Base-by-base conservation (phyloP, 92 coral and sea anemone species). In the Epizoanthus illoricatus region DNA sequence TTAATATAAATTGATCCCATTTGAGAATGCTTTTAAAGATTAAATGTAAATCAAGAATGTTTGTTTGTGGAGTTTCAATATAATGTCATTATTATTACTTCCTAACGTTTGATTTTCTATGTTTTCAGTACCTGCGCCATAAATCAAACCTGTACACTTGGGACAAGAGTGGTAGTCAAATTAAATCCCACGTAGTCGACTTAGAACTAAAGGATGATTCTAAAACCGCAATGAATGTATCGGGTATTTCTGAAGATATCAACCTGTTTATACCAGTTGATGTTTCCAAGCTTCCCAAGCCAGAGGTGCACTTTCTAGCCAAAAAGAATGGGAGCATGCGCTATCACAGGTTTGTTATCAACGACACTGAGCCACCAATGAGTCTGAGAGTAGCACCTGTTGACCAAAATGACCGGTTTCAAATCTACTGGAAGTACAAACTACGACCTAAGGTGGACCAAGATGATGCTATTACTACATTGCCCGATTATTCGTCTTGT, bases 301-400 rank as follows among this genome's bases (percentile, higher is more conserved):
- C 69, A 13, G 69, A 84, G 33, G 68, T 64, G 7, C 43, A 71
- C 10, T 88, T 88, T 49, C 18, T 88, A 15, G 65, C 64, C 40
- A 88, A 84, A 40, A 58, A 28, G 85, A 87, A 85, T 52, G 86
- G 83, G 20, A 87, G 86, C 36, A 87, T 87, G 69, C 86, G 80
- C 54, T 87, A 87, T 16, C 90, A 82, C 39, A 75, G 68, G 36
- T 87, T 87, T 82, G 90, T 60, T 17, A 41, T 87, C 28, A 49
- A 82, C 69, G 67, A 69, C 6, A 68, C 75, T 7, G 90, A 80
- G 28, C 79, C 80, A 5, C 63, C 90, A 33, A 43, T 75, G 83
- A 87, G 41, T 41, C 49, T 87, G 23, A 69, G 84, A 4, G 52
- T 85, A 5, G 54, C 62, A 5, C 80, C 85, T 12, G 73, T 80